Base-by-base conservation (phyloP, 2,888 invertebrate genomes). In the Euphydryas editha region DNA sequence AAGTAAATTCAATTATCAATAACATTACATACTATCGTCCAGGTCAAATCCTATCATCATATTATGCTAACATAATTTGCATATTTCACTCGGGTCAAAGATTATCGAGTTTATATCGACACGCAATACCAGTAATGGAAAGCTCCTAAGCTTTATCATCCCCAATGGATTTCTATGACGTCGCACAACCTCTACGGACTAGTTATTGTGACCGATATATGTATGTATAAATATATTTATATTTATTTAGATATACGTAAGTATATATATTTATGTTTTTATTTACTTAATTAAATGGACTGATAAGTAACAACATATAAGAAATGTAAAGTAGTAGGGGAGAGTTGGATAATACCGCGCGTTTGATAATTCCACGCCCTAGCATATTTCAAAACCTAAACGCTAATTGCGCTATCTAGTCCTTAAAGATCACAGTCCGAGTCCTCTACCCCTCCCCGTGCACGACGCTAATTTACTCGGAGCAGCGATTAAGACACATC, bases 181-280 rank as follows among this genome's bases (percentile, higher is more conserved):
- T 57, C 57, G 42, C 36, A 39, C 59, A 67, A 69, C 67, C 69
- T 65, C 67, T 67, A 49, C 59, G 67, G 21, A 55, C 69, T 56
- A 65, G 64, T 67, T 67, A 44, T 55, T 67, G 30, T 62, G 67
- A 64, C 64, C 56, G 64, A 59, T 67, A 59, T 70, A 55, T 21
- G 15, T 49, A 46, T 6, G 21, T 54, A 36, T 30, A 0, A 20
- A 20, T 11, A 10, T n/a, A 13, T 13, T 46, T 46, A 6, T 46
- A 46, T 20, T n/a, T n/a, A n/a, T n/a, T n/a, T n/a, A n/a, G n/a
- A n/a, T 6, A 24, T 24, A 24, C 24, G 6, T 24, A 24, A 4
- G 24, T 24, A 30, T 30, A 8, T 30, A 30, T 30, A 30, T 7
- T 7, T 8, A 30, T 30, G 3, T 30, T 2, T 30, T 30, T 30